Base-by-base conservation (phyloP, 2,113 vertebrate genomes). In the Cacatua alba region DNA sequence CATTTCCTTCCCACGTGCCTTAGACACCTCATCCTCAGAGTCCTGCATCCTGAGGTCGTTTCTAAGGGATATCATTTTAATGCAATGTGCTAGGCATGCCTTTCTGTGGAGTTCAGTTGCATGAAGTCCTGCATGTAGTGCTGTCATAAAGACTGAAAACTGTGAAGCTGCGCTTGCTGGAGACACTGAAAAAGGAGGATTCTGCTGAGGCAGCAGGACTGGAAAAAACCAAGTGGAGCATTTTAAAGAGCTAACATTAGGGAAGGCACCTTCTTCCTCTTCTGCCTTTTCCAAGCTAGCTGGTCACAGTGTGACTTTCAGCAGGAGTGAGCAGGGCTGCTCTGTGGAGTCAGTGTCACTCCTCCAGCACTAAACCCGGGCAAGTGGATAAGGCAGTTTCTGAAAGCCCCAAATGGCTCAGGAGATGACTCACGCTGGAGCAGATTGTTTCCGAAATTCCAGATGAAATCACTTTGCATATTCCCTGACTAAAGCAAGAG, bases 381-480 rank as follows among this genome's bases (percentile, higher is more conserved):
- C 72, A 62, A 82, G 90, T 37, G 74, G 68, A 21, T 46, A 82
- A 91, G 57, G 71, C 69, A 29, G 46, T 82, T 82, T 92, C 75
- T 92, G 82, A 86, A 79, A 81, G 78, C 74, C 93, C 69, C 74
- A 83, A 91, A 91, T 69, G 80, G 81, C 81, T 92, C 90, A 89
- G 96, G 90, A 94, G 96, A 76, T 96, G 96, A 96, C 76, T 95
- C 94, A 89, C 12, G 6, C 43, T 35, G 70, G 88, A 95, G 76
- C 86, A 95, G 95, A 95, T 93, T 91, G 89, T 90, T 95, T 94
- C 92, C 72, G 81, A 78, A 95, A 90, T 92, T 94, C 84, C 92
- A 94, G 88, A 91, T 97, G 69, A 96, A 96, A 93, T 86, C 87
- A 70, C 70, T 95, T 94, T 88, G 74, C 86, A 43, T 94, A 84